Percentiles rank a stretch among this genome's conserved stretches.
Conservation (phyloP, 2,113 vertebrate genomes). For the Cavia aperea region DNA sequence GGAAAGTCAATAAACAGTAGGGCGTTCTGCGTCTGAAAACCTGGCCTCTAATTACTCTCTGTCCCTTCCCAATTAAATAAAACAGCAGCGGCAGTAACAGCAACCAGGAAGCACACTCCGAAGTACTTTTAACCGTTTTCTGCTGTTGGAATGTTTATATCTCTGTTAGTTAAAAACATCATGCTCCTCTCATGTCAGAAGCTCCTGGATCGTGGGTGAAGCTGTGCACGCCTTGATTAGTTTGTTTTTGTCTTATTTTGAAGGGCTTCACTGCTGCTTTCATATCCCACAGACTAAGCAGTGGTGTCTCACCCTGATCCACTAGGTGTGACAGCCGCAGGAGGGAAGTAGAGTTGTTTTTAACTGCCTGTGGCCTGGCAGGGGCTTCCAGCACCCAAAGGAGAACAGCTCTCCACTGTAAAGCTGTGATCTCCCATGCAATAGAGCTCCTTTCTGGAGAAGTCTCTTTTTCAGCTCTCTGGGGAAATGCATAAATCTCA, state of each 20-base stretch:
- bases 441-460: background rate
- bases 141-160: background rate
- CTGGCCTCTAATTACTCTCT: background rate
- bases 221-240: background rate
- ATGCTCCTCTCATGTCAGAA: background rate
- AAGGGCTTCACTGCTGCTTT: background rate
- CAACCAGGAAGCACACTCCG: background rate
- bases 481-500: background rate
- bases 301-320: background rate
- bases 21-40: background rate
- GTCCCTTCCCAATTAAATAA: constrained; percentile 32
- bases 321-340: background rate
- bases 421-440: background rate
- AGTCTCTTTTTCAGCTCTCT: background rate
- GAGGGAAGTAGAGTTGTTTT: background rate
- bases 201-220: background rate
- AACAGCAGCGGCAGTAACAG: background rate
- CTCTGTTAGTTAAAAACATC: background rate
- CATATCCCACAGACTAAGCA: background rate
- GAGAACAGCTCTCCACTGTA: background rate
- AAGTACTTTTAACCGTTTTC: background rate
- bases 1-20: background rate
- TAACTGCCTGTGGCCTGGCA: background rate
- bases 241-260: background rate
- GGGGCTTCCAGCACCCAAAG: background rate